Conservation (phyloP, 2,113 vertebrate species). For the Podilymbus podiceps region DNA sequence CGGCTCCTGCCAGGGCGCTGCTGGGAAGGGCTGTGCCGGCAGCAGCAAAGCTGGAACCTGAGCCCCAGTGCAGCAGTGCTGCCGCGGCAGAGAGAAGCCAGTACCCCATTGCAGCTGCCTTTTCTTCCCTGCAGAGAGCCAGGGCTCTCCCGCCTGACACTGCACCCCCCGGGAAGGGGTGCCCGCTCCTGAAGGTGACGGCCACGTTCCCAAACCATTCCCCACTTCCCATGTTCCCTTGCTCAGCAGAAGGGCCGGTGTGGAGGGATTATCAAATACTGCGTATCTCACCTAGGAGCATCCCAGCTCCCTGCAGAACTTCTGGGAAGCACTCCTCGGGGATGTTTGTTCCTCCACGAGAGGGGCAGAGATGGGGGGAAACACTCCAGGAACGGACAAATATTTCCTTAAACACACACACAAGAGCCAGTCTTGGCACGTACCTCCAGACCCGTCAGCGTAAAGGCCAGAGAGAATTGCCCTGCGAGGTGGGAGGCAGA, state of each 20-base stretch:
- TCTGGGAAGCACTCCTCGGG: neutral
- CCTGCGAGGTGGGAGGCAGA: rapidly evolving
- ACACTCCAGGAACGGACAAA: neutral
- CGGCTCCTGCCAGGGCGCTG: neutral
- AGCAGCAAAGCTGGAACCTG: neutral
- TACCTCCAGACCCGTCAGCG: rapidly evolving
- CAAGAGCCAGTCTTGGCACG: rapidly evolving
- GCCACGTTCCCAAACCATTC: neutral
- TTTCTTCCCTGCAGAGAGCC: neutral
- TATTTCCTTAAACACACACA: neutral
- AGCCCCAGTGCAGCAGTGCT: neutral
- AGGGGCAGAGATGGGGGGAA: neutral
- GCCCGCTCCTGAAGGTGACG: neutral
- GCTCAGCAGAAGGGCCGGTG: neutral
- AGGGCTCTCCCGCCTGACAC: neutral
- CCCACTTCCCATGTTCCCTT: neutral
- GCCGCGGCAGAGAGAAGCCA: neutral
- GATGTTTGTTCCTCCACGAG: neutral
- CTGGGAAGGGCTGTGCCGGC: neutral
- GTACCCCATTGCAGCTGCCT: neutral
- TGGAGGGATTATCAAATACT: neutral
- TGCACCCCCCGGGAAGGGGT: neutral
- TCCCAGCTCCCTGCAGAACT: neutral
- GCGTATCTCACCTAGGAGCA: neutral
- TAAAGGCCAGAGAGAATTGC: too few relatives aligned